A percentile compares a stretch with the other conserved stretches of the same genome.
These are phyloP conservation scores for Mesorhabditis spiculigera DNA, from an alignment of 2,888 invertebrate species.

Conservation along the genomic window DNA sequence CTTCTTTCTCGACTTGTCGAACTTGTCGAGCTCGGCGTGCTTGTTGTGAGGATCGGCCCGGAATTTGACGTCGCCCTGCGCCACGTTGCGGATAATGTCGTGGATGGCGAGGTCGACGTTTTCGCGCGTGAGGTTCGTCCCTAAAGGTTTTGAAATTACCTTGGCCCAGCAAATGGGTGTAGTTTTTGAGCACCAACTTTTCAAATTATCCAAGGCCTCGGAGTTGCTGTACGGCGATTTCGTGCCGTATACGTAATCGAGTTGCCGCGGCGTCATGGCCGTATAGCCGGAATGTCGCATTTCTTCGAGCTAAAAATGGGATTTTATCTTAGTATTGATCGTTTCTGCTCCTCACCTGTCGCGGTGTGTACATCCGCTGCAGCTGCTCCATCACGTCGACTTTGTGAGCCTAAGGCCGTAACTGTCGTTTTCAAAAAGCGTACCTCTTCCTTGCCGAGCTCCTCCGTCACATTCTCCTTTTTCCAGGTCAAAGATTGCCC, in stretches of 20 bases:
- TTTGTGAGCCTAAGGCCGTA: conserved; percentile 21
- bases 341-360: conserved; percentile 27
- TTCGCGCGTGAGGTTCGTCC: conserved; percentile 14
- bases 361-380: conserved; percentile 28
- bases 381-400: conserved; percentile 40
- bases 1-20: conserved; percentile 2
- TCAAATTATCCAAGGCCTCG: conserved; percentile 13
- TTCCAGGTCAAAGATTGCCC: conserved; percentile 41
- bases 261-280: conserved; percentile 35
- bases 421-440: too few relatives aligned
- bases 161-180: not conserved
- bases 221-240: conserved; percentile 33
- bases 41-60: conserved; percentile 10
- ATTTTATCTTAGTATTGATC: not conserved
- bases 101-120: conserved; percentile 17
- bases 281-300: conserved; percentile 46
- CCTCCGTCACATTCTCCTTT: conserved; percentile 39
- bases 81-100: conserved; percentile 21
- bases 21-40: conserved; percentile 14
- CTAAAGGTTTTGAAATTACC: not conserved
- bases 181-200: too few relatives aligned
- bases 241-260: conserved; percentile 41
- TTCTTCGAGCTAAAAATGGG: conserved; percentile 27
- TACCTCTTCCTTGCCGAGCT: conserved; percentile 20
- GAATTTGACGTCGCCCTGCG: conserved; percentile 19